Conservation (phyloP, 2,797 vertebrate genomes). For the Argya squamiceps region DNA sequence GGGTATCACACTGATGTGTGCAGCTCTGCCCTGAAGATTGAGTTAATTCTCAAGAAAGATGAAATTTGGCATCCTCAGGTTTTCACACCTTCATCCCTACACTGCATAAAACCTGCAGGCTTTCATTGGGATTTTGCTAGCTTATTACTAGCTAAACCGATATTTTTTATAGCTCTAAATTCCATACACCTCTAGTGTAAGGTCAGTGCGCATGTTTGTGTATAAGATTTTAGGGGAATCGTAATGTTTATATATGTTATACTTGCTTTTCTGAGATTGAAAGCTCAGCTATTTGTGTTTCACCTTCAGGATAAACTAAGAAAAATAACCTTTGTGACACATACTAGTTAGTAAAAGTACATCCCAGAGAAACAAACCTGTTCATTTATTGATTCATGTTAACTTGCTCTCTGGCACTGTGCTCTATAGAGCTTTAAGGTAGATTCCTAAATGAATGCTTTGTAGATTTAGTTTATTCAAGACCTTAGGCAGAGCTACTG, state of each 20-base stretch:
- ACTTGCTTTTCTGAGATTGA: neutral
- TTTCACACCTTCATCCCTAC: neutral
- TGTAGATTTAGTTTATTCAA: neutral
- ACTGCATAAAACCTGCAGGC: neutral
- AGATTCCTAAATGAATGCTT: neutral
- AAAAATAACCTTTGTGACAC: neutral
- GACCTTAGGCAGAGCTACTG: neutral
- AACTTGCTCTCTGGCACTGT: neutral
- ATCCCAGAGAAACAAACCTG: neutral
- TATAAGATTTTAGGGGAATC: neutral
- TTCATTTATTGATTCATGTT: neutral
- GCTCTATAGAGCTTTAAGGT: neutral
- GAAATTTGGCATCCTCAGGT: neutral
- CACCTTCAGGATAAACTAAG: neutral
- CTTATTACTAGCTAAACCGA: neutral
- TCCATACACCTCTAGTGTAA: neutral
- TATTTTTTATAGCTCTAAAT: neutral
- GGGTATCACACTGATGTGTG: neutral
- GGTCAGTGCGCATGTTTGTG: rapidly evolving
- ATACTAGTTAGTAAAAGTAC: neutral
- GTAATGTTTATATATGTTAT: neutral
- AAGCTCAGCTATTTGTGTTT: neutral
- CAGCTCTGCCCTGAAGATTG: neutral
- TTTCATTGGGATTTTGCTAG: neutral
- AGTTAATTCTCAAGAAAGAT: neutral